These are phyloP conservation scores for Etheostoma perlongum DNA, from an alignment of 2,797 vertebrate genomes.

Conservation along the genomic window DNA sequence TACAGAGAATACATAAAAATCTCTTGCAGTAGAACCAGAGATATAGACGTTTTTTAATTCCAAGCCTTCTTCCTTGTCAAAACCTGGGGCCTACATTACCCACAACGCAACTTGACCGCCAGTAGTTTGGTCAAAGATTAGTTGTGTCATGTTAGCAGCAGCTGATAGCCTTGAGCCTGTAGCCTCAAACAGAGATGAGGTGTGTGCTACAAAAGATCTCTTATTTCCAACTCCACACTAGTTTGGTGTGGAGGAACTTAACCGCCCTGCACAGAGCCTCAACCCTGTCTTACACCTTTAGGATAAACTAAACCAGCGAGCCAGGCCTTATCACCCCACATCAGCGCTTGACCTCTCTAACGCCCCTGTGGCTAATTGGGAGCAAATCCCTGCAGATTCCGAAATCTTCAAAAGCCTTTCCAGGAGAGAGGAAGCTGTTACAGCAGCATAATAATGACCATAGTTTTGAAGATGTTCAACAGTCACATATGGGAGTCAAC, in stretches of 20 bases:
- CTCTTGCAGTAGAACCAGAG: not conserved
- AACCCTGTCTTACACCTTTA: not conserved
- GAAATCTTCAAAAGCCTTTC: not conserved
- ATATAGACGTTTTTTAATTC: not conserved
- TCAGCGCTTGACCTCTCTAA: not conserved
- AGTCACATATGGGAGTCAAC: not conserved
- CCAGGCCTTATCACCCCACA: not conserved
- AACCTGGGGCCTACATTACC: not conserved
- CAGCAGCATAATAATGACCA: not conserved
- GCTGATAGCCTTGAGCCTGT: not conserved
- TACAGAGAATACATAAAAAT: too few relatives aligned
- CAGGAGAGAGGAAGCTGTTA: not conserved
- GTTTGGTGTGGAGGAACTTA: not conserved
- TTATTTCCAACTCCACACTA: too few relatives aligned
- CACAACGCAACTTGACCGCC: not conserved
- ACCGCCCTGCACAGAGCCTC: not conserved
- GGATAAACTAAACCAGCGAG: not conserved
- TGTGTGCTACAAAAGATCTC: too few relatives aligned
- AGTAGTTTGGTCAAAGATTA: not conserved
- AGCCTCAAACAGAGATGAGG: not conserved
- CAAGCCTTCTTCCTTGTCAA: not conserved
- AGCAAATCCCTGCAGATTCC: too few relatives aligned
- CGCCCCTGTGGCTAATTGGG: not conserved
- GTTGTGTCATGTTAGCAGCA: not conserved
- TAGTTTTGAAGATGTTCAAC: not conserved